phyloP scores from a whole-genome alignment of 2,797 vertebrate genomes.

The Gymnodraco acuticeps region DNA sequence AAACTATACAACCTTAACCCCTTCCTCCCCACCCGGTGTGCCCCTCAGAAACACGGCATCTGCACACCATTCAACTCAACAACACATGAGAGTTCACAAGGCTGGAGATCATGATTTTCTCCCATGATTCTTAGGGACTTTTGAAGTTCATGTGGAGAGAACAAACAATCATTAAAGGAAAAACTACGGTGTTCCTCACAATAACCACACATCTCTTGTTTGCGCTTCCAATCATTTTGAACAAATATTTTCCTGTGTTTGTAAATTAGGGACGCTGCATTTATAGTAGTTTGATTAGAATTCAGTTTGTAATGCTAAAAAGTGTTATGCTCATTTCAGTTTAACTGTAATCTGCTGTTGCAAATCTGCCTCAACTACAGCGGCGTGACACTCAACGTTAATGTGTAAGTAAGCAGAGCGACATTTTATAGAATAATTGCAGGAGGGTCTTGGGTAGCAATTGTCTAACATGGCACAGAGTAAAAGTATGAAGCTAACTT shows the following conservation, averaged over 20 bases:
- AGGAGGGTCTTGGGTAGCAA: too few relatives aligned
- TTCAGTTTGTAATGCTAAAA: background rate
- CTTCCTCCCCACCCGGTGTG: slow-evolving; percentile 57
- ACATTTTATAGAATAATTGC: too few relatives aligned
- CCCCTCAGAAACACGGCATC: slow-evolving; percentile 14
- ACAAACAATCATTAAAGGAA: background rate
- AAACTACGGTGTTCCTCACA: background rate
- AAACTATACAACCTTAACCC: slow-evolving; percentile 84
- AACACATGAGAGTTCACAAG: slow-evolving; percentile 8
- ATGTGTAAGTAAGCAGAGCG: too few relatives aligned
- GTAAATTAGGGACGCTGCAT: background rate
- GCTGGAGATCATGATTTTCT: background rate
- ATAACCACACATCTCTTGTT: background rate
- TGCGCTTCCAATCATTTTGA: background rate
- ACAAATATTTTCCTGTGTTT: background rate
- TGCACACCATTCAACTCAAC: background rate
- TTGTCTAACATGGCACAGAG: too few relatives aligned
- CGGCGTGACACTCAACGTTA: too few relatives aligned
- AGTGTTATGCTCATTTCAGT: background rate
- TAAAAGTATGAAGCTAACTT: too few relatives aligned
- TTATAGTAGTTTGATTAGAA: background rate
- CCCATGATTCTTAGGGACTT: background rate
- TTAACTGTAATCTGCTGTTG: background rate
- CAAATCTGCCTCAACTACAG: background rate
- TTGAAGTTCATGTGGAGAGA: background rate